Evolutionary conservation across 2,797 vertebrate genomes (phyloP), one percentile per base, ranked within the genome.

Genomic region (Mormyrops boulengeri): DNA sequence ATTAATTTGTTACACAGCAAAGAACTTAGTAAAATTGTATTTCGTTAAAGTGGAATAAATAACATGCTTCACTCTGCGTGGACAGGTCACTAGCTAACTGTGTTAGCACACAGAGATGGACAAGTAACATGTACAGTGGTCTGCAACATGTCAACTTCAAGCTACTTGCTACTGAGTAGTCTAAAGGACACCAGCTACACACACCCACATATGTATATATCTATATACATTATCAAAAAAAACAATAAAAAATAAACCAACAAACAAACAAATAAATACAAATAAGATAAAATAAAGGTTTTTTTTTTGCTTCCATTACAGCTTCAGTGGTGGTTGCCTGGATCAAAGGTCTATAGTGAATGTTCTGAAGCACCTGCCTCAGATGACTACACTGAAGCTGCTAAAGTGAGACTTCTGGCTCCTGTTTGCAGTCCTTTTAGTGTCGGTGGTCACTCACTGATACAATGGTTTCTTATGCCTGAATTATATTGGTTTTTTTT

Each of bases 351-450:
- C 95, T 11, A 89, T 97, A 3, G 57, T 95, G 92, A 95, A 82
- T 26, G 92, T 98, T 62, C 90, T 97, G 66, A 89, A 22, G 30
- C 90, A 92, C 50, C 90, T 98, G 55, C 94, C 96, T 0, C 30
- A 26, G 88, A 92, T 98, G 80, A 89, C 34, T 0, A 92, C 94
- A 38, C 94, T 99, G 88, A 94, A 92, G 53, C 93, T 93, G 0
- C 94, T 99, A 66, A 95, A 96, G 98, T 99, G 95, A 95, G 92
- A 82, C 17, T 11, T 44, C 11, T 85, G 47, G 38, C 4, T 82
- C 5, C 12, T 82, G 44, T 52, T 85, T 85, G 12, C 47, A 85
- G 9, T 50, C 44, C 82, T 80, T 80, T 44, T 80, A 17, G 14
- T 80, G 17, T 80, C 73, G 41, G 14, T 80, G 38, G 73, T 44